Base-by-base conservation (phyloP, 2,888 invertebrate genomes). In the Electrophaes corylata region DNA sequence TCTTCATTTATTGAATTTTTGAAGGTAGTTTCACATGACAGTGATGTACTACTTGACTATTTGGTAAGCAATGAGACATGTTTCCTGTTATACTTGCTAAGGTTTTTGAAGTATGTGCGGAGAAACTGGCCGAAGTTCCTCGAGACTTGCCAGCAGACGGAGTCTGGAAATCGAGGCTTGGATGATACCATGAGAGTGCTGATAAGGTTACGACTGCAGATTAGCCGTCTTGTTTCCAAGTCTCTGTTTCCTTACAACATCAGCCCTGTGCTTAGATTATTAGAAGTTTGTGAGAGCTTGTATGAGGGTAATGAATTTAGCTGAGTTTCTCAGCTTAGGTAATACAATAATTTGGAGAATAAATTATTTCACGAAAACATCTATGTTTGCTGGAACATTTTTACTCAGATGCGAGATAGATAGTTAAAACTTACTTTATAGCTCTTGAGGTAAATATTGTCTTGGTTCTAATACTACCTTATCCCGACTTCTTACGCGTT, bases 31-130 rank as follows among this genome's bases (percentile, higher is more conserved):
- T 95, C 96, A 40, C 95, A 96, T 72, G 96, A 96, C 78, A 94
- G 95, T 4, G 95, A 95, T 77, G 94, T 97, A 1, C 83, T 98
- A 40, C 86, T 98, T 12, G 97, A 98, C 83, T 94, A 97, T 76
- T 93, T 98, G 65, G 96, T 97, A 12, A 97, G 96, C 77, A 97
- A 97, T 73, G 97, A 98, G 83, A 98, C 98, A 1, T 97, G 97
- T 83, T 98, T 98, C 78, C 87, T 98, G 52, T 84, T 97, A 33
- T 98, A 98, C 83, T 89, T 98, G 70, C 89, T 97, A 64, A 92
- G 97, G 73, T 96, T 97, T 79, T 91, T 98, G 54, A 97, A 98
- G 76, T 97, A 96, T 86, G 95, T 96, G 2, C 93, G 95, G 63
- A 93, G 95, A 66, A 96, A 97, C 80, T 97, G 97, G 97, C 91